These are phyloP conservation scores for Eledona agricola DNA, from an alignment of 2,888 invertebrate genomes.

Conservation along the genomic window DNA sequence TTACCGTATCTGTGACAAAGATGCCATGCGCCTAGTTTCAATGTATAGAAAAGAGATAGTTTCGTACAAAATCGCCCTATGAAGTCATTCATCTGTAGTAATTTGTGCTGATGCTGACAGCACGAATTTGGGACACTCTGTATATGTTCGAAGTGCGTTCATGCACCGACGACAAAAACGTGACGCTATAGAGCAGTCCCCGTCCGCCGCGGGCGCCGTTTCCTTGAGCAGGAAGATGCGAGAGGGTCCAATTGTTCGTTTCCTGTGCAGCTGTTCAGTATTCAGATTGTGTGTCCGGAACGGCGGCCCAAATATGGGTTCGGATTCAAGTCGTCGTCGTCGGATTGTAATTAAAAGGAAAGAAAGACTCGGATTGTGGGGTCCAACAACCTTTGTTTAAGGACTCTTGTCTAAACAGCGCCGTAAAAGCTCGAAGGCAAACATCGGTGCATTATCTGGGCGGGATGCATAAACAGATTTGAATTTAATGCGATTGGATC, in stretches of 20 bases:
- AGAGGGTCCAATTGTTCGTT: conserved; percentile 44
- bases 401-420: conserved; percentile 15
- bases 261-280: conserved; percentile 46
- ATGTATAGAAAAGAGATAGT: no score
- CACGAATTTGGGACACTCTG: no score
- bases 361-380: neutral
- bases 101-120: no score
- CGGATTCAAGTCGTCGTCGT: neutral
- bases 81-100: no score
- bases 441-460: conserved; percentile 12
- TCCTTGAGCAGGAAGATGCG: conserved; percentile 43
- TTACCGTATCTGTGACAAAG: no score
- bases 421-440: conserved; percentile 7
- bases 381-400: conserved; percentile 23
- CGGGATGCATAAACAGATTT: conserved; percentile 20
- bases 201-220: conserved; percentile 14
- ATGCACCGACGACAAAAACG: no score
- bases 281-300: conserved; percentile 18
- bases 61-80: no score
- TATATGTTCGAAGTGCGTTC: no score
- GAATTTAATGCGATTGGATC: no score
- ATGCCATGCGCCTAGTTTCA: no score
- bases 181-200: neutral
- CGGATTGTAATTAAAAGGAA: conserved; percentile 5
- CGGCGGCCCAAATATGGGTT: conserved; percentile 3